A percentile compares a stretch with the other conserved stretches of the same genome.
Evolutionary conservation across 1,140 invertebrate species (phyloP).

Genomic region (Prorops nasuta): DNA sequence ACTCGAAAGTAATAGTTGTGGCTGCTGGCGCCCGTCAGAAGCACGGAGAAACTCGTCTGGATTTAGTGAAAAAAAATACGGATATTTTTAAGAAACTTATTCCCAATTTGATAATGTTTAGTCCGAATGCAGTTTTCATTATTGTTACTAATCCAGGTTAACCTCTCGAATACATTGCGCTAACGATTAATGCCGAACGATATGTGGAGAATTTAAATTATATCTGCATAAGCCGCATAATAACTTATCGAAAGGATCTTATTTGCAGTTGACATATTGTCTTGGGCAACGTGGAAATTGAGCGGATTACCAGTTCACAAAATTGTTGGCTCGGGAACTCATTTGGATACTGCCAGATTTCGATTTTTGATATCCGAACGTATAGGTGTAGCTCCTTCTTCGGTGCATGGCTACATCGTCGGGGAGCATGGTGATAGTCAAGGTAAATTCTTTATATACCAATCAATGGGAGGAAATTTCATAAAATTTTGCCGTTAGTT

Average conservation of each 20-base stretch:
- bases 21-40: constrained; percentile 61
- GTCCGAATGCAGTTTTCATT: constrained; percentile 61
- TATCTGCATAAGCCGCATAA: too few relatives aligned
- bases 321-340: constrained; percentile 66
- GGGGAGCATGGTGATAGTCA: constrained; percentile 67
- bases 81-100: constrained; percentile 64
- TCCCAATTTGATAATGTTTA: constrained; percentile 59
- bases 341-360: constrained; percentile 65
- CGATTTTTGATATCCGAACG: constrained; percentile 60
- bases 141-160: constrained; percentile 66
- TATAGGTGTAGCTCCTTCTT: constrained; percentile 59
- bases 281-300: constrained; percentile 68
- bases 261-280: constrained; percentile 62
- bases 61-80: constrained; percentile 60
- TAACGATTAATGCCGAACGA: too few relatives aligned
- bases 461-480: constrained; percentile 6
- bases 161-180: constrained; percentile 6
- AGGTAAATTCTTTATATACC: constrained; percentile 45
- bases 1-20: constrained; percentile 62
- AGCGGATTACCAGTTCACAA: constrained; percentile 63
- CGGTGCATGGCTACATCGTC: constrained; percentile 62
- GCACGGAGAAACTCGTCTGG: constrained; percentile 60
- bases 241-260: not conserved
- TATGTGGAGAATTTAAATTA: too few relatives aligned
- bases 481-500: constrained; percentile 45